These are phyloP conservation scores for Clivina fossor DNA, from an alignment of 2,888 invertebrate species.

Conservation along the genomic window DNA sequence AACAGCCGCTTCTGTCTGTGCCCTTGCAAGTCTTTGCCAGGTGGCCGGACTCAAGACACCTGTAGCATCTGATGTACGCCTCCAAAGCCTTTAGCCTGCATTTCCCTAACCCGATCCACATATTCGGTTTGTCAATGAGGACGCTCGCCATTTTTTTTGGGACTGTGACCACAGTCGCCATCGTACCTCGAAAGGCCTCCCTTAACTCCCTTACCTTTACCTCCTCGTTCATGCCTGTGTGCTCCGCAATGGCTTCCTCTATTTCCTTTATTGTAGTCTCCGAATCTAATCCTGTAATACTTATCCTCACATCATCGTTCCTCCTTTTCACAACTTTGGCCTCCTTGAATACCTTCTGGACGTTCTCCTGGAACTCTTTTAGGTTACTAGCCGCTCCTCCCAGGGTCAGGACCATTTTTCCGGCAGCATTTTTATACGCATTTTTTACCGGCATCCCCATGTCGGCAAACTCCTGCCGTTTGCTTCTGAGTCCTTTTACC, in stretches of 20 bases:
- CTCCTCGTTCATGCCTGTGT: not conserved
- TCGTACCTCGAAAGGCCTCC: constrained; percentile 26
- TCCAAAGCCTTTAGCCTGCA: constrained; percentile 18
- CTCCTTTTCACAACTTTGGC: too few relatives aligned
- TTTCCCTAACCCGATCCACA: constrained; percentile 28
- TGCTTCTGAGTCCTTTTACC: too few relatives aligned
- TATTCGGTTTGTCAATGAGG: constrained; percentile 6
- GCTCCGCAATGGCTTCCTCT: constrained; percentile 1
- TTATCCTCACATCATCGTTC: too few relatives aligned
- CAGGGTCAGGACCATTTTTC: too few relatives aligned
- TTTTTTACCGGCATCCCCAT: too few relatives aligned
- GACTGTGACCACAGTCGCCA: constrained; percentile 22
- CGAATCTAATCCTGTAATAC: constrained; percentile 27
- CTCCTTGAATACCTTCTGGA: too few relatives aligned
- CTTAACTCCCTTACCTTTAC: constrained; percentile 20
- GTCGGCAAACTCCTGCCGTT: too few relatives aligned
- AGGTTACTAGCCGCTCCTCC: too few relatives aligned
- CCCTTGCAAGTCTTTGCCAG: constrained; percentile 11
- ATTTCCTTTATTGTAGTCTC: constrained; percentile 18
- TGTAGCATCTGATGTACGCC: constrained; percentile 7
- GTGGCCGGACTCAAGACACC: constrained; percentile 21
- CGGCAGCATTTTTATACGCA: too few relatives aligned
- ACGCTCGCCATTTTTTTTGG: not conserved
- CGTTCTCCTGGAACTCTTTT: too few relatives aligned
- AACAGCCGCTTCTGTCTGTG: constrained; percentile 11